Base-by-base conservation (phyloP, 2,113 vertebrate genomes). In the Anser cygnoides region DNA sequence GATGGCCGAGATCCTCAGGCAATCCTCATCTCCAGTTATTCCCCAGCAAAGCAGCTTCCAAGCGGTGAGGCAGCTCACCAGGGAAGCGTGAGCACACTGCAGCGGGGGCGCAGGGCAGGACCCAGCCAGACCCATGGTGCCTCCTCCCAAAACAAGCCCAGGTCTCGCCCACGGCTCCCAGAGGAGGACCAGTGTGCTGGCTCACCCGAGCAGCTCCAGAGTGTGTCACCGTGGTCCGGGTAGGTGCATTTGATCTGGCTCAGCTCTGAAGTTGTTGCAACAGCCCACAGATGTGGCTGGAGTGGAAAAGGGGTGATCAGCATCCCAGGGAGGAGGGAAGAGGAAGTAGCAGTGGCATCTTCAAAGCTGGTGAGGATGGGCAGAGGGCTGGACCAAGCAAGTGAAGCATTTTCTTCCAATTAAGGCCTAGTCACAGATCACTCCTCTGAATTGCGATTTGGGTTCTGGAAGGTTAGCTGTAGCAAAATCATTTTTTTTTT, bases 1-100 rank as follows among this genome's bases (percentile, higher is more conserved):
- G 81, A 46, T 87, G 93, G 87, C 90, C 3, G 4, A 73, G 61
- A n/a, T 66, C 63, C 59, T 91, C 55, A 68, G 87, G 91, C 74
- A 91, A 73, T 70, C 26, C 72, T 73, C 81, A 83, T 79, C 73
- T 76, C 75, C 87, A 85, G 5, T 58, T 79, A 89, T 49, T 92
- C 71, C 71, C 78, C 19, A 74, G 74, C 37, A 70, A 43, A 89
- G 90, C 5, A 3, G 57, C 83, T 79, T 80, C 78, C 92, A 71
- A 44, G 67, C 1, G 3, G 26, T 85, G 78, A 92, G 87, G 81
- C 81, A 89, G 77, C 74, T 87, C 29, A 72, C 54, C 54, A 66
- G 80, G 92, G 86, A 86, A 58, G 29, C 0, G 43, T 75, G 89
- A 94, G 95, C 83, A 59, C 65, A 67, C 33, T 33, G 37, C 37